Evolutionary conservation across 2,797 vertebrate genomes (phyloP), one percentile per base, ranked within the genome.

Genomic region (Characodon lateralis): DNA sequence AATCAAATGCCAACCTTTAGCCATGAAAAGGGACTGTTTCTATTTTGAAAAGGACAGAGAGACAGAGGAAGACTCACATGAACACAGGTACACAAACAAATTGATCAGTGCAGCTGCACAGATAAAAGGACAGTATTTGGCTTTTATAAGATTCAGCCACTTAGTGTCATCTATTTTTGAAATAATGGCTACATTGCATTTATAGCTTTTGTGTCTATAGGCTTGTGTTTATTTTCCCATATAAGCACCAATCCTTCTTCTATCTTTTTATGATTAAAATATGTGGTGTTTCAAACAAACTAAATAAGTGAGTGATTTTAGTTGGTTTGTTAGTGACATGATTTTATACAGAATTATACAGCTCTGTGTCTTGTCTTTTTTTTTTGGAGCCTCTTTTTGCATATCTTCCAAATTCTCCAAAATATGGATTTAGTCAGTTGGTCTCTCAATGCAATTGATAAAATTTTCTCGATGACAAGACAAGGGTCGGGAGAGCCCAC

Each of bases 1-100:
- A 87, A 90, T 87, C 84, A 90, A 92, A 90, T 76, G 68, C 50
- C 87, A 90, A 90, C 88, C 88, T 89, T 88, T 84, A 84, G 70
- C 76, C 71, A 81, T 83, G 81, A 87, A 84, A 88, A 75, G 71
- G 39, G 68, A 26, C 66, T 50, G 41, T 87, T 86, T 85, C 66
- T 82, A 56, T 79, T 84, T 63, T 77, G 71, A 83, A 74, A 79
- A 71, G 79, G 85, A 83, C 69, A 77, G 46, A 73, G 51, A 77
- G 77, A 82, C 59, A 58, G 56, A 81, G 24, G 26, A 50, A 63
- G 24, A 78, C 68, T 59, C 28, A 51, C 43, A 80, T 61, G 75
- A 66, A 63, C 58, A 73, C 59, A 76, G 20, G 26, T 22, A 74
- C 51, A 78, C 20, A 61, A 61, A 53, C 43, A 55, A 58, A 86